Evolutionary conservation across 1,140 invertebrate species (phyloP), one percentile per base, ranked within the genome.

Genomic region (Drosophila willistoni): DNA sequence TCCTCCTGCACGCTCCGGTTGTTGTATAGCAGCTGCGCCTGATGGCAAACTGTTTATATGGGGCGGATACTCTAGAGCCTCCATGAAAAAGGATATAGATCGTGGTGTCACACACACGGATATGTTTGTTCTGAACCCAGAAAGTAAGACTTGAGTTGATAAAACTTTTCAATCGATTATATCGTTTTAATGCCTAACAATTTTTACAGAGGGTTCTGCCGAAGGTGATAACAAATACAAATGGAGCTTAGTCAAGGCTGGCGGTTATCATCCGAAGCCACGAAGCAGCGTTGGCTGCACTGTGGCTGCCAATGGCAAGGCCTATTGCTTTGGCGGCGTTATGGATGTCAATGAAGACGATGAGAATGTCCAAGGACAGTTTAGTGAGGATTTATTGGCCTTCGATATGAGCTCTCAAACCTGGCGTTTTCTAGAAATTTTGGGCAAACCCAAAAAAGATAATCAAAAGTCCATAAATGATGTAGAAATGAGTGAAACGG

Each of bases 41-140:
- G 95, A 96, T 91, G 94, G 94, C 0, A 93, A 93, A 75, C 92
- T 98, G 34, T 81, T 97, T 14, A 92, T 98, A 41, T 98, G 96
- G 94, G 97, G 97, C 9, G 98, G 98, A 0, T 98, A 98, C 91
- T 96, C 95, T 67, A 96, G 96, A 93, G 93, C 97, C 84, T 94
- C 94, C 92, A 82, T 97, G 68, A 95, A 97, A 91, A 95, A 97
- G 92, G 94, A 97, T 90, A 93, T 96, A 2, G 97, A 98, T 84
- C 95, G 95, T 54, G 97, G 97, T 25, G 93, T 94, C 25, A 94
- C 96, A 6, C 96, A 98, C 91, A 94, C 94, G 3, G 98, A 98
- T 91, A 95, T 98, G 94, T 98, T 96, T 92, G 90, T 95, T 12
- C 93, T 98, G 1, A 92, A 91, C 19, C 94, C 94, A 67, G 95